Percentiles rank a stretch among this genome's conserved stretches.
Conservation (phyloP, 2,888 invertebrate species). For the Drosophila paranaensis region DNA sequence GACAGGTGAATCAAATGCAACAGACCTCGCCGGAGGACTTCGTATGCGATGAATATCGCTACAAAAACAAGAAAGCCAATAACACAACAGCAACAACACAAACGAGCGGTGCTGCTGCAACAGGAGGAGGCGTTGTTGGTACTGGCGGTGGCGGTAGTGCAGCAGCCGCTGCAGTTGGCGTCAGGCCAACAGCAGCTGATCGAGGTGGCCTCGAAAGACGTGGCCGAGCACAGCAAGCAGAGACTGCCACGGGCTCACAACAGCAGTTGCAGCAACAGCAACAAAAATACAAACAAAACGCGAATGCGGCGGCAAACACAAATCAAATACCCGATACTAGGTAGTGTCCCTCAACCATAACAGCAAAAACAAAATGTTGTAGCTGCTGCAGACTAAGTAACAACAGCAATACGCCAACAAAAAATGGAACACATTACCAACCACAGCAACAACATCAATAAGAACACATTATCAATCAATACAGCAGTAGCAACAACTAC, state of each 20-base stretch:
- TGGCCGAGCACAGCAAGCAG: slow-evolving; percentile 81
- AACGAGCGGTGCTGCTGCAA: slow-evolving; percentile 62
- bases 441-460: slow-evolving; percentile 37
- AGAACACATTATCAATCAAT: slow-evolving; percentile 50
- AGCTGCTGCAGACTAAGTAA: slow-evolving; percentile 44
- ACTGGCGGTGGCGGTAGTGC: slow-evolving; percentile 53
- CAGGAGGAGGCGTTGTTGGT: slow-evolving; percentile 55
- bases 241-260: slow-evolving; percentile 77
- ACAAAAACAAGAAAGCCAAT: slow-evolving; percentile 75
- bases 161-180: slow-evolving; percentile 67
- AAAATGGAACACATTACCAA: slow-evolving; percentile 51
- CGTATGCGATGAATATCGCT: slow-evolving; percentile 83
- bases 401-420: slow-evolving; percentile 54
- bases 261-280: slow-evolving; percentile 66
- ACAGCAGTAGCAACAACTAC: slow-evolving; percentile 39
- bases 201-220: slow-evolving; percentile 82
- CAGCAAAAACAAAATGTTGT: slow-evolving; percentile 32
- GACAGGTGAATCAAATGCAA: slow-evolving; percentile 84
- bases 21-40: slow-evolving; percentile 85
- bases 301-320: slow-evolving; percentile 81
- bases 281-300: slow-evolving; percentile 82
- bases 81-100: slow-evolving; percentile 77
- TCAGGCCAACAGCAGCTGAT: slow-evolving; percentile 79
- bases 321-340: slow-evolving; percentile 85
- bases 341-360: slow-evolving; percentile 82